Base-by-base conservation (phyloP, 2,797 vertebrate species). In the Arnoldichthys spilopterus region DNA sequence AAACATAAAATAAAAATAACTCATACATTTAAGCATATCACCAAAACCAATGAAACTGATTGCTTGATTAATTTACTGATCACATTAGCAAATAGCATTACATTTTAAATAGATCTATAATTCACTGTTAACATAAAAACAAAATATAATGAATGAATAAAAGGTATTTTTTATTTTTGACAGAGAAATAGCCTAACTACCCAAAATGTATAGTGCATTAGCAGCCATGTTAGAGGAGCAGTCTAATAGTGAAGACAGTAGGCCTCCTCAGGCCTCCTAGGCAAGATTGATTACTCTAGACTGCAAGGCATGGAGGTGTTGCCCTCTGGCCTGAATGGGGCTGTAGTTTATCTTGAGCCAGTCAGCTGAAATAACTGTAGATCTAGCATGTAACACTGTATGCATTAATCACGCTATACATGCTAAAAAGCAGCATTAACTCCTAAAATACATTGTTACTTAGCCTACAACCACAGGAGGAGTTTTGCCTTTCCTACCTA, bases 311-410 rank as follows among this genome's bases (percentile, higher is more conserved):
- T 34, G 62, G 45, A 76, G 49, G 53, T 6, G 26, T 68, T 75
- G 78, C 69, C 61, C 62, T 40, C 8, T 32, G 34, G 54, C 40
- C 51, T 51, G 43, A 45, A 5, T 72, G 72, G 58, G 20, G 51
- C 28, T 49, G 58, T 16, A 69, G 66, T 80, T 80, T 76, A 82
- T 78, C 75, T 80, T 26, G 22, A 72, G 34, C 73, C 8, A 18
- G 75, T 49, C 78, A 76, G 64, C 61, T 43, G 72, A 61, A 83
- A 66, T 70, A 58, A 68, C 49, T 26, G 56, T 63, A 40, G 72
- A 61, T 61, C 15, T 61, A 18, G 28, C 58, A 30, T 7, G 4
- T 59, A 30, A 16, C 56, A 58, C 3, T 1, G 1, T 12, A 24
- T 9, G 12, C 54, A 58, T 26, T 26, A 58, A 58, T 58, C 24